Evolutionary conservation across 1,140 invertebrate species (phyloP), one percentile per base, ranked within the genome.

Genomic region (Oryzaephilus surinamensis): DNA sequence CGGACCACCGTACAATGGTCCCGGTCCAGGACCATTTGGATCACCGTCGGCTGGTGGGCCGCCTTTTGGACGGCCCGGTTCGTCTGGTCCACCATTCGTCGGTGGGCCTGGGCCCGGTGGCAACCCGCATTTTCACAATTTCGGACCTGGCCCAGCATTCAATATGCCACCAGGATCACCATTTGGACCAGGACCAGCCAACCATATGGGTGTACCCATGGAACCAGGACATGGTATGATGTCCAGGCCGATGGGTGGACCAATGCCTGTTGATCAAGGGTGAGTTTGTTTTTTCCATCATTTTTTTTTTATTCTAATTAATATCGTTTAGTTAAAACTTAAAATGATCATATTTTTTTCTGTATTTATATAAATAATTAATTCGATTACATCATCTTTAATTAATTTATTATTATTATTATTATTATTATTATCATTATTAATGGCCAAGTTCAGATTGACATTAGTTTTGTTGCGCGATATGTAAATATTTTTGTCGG

Each of bases 231-330:
- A 74, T 54, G 69, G 69, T 0, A 69, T 72, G 40, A 75, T 77
- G 69, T 59, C 61, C 14, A 60, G 61, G 32, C 64, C 63, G 45
- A 79, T 81, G 67, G 74, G 75, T 17, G 76, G 74, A 21, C 61
- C 70, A 13, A 77, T 77, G 48, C 76, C 78, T 42, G 75, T 81
- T 27, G 79, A 82, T 56, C 79, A 79, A 66, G 79, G 78, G 76
- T 78, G 47, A 76, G 74, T 74, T 13, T n/a, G 14, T 23, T 38
- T 26, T 36, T 8, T 5, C 19, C 19, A 20, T 20, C 1, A 1
- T 20, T 20, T 20, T 20, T 20, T 20, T 6, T 21, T 21, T 6
- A n/a, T 10, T 8, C 23, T n/a, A 24, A 6, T n/a, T 10, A n/a
- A n/a, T n/a, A n/a, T n/a, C n/a, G n/a, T n/a, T n/a, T n/a, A n/a